A percentile compares a stretch with the other conserved stretches of the same genome.
These are phyloP conservation scores for Rhabdophis nuchalis DNA, from an alignment of 2,797 vertebrate genomes.

Conservation along the genomic window DNA sequence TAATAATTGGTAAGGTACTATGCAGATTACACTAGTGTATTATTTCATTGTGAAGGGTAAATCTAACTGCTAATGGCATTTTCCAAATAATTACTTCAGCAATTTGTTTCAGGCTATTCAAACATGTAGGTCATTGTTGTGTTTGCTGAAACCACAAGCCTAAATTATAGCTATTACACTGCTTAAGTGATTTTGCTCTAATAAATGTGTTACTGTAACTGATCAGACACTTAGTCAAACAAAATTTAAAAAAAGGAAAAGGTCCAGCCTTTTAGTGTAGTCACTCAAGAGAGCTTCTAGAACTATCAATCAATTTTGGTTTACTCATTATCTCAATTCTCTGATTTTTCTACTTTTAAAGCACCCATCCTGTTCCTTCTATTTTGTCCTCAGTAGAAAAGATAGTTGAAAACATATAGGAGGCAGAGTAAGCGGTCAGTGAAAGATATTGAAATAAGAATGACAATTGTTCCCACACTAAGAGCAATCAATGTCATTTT, in stretches of 20 bases:
- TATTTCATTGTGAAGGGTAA: background rate
- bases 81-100: slow-evolving; percentile 10
- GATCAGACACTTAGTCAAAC: background rate
- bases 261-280: background rate
- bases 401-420: background rate
- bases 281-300: background rate
- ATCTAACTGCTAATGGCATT: slow-evolving; percentile 6
- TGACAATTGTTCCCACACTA: background rate
- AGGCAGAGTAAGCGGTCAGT: background rate
- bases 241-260: background rate
- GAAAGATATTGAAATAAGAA: background rate
- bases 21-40: background rate
- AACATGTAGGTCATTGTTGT: slow-evolving; percentile 11
- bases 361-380: background rate
- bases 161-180: background rate
- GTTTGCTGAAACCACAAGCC: background rate
- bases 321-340: background rate
- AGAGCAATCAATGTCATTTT: background rate
- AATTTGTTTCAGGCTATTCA: slow-evolving; percentile 11
- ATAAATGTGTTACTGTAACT: slow-evolving; percentile 1
- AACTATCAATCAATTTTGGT: background rate
- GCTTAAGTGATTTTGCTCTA: slow-evolving; percentile 6
- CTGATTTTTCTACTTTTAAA: background rate
- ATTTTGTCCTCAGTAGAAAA: background rate
- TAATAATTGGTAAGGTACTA: background rate